phyloP scores from a whole-genome alignment of 2,113 vertebrate species.

The Calonectris borealis region DNA sequence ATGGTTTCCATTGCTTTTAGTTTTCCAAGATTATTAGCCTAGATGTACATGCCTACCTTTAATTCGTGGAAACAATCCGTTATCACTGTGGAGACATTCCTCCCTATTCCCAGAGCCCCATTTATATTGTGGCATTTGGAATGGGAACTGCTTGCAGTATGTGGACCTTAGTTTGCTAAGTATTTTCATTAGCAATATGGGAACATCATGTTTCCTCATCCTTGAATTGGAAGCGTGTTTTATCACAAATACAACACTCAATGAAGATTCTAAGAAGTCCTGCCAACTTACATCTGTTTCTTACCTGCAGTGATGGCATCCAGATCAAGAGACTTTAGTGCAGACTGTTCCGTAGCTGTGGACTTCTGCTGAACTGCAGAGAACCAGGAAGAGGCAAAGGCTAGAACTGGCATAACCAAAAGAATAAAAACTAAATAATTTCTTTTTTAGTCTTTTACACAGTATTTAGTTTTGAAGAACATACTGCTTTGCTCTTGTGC shows the following conservation, averaged over 20 bases:
- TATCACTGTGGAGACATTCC: neutral
- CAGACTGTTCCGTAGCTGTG: neutral
- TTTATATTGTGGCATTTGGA: neutral
- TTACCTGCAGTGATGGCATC: neutral
- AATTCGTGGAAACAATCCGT: neutral
- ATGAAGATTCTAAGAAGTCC: neutral
- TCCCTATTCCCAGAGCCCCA: neutral
- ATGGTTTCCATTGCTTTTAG: neutral
- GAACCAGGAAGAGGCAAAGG: neutral
- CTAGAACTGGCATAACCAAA: neutral
- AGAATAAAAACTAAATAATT: neutral
- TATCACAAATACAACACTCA: neutral
- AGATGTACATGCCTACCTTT: neutral
- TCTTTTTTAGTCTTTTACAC: neutral
- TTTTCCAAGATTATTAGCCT: neutral
- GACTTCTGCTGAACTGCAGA: neutral
- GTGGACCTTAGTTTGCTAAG: neutral
- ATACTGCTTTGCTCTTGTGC: neutral
- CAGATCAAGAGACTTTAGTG: neutral
- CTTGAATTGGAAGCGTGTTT: neutral
- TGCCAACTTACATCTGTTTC: neutral
- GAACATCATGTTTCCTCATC: neutral
- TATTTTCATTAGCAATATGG: neutral
- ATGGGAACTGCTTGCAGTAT: neutral
- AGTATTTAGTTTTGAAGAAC: neutral